A percentile compares a stretch with the other conserved stretches of the same genome.
phyloP scores from a whole-genome alignment of 2,888 invertebrate genomes.

The Heliconius ismenius region DNA sequence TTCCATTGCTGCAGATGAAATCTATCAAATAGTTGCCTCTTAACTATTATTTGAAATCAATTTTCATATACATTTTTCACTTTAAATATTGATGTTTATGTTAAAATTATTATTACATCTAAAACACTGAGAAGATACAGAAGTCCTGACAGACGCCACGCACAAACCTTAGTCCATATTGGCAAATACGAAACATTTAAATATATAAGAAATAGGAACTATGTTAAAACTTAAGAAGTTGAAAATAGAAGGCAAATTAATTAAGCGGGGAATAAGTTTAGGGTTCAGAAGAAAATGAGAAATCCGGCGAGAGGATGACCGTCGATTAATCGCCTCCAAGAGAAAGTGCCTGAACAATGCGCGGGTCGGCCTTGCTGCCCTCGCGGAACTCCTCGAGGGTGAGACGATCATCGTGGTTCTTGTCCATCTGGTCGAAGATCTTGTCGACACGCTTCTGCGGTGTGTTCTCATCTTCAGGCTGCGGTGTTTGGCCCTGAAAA shows the following conservation, averaged over 20 bases:
- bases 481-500: conserved; percentile 92
- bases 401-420: conserved; percentile 97
- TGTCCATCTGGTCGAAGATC: conserved; percentile 99
- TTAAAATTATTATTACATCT: background rate
- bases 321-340: conserved; percentile 88
- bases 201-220: conserved; percentile 1
- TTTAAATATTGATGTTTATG: background rate
- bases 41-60: conserved; percentile 11
- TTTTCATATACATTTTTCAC: background rate
- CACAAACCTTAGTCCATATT: conserved; percentile 55
- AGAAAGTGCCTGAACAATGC: conserved; percentile 97
- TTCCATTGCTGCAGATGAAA: conserved; percentile 13
- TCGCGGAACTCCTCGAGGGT: conserved; percentile 98
- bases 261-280: conserved; percentile 29
- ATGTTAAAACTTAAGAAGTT: background rate
- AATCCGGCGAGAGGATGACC: conserved; percentile 78
- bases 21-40: conserved; percentile 1
- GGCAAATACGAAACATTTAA: conserved; percentile 54
- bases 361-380: conserved; percentile 98
- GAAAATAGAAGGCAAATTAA: conserved; percentile 24
- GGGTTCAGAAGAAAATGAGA: conserved; percentile 65
- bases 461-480: conserved; percentile 94
- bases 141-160: conserved; percentile 47
- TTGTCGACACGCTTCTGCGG: conserved; percentile 98
- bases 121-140: background rate